Conservation (phyloP, 1,140 invertebrate species). For the Drosophila bocqueti region DNA sequence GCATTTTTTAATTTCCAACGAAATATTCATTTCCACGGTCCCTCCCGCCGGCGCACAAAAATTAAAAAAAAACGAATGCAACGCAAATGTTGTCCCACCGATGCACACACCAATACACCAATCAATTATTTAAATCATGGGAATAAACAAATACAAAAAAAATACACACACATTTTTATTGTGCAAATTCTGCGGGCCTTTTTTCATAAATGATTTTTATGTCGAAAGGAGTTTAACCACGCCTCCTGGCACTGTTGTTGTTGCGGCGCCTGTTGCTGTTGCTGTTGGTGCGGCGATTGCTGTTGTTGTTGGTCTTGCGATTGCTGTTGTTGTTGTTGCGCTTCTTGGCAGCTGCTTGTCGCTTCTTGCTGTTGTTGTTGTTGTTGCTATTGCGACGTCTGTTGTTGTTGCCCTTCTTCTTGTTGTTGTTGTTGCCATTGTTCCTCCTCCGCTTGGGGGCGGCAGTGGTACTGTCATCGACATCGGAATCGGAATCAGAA, state of each 20-base stretch:
- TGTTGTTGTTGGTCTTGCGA: slow-evolving; percentile 11
- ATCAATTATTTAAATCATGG: slow-evolving; percentile 30
- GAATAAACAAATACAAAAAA: slow-evolving; percentile 9
- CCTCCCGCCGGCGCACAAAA: too few species aligned
- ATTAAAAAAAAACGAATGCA: not conserved
- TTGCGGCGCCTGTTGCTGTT: slow-evolving; percentile 17
- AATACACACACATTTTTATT: slow-evolving; percentile 9
- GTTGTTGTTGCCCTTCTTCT: slow-evolving; percentile 22
- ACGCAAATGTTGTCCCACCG: slow-evolving; percentile 2
- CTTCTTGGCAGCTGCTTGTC: slow-evolving; percentile 3
- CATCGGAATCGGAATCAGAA: not conserved
- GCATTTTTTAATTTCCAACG: slow-evolving; percentile 14
- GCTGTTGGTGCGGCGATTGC: slow-evolving; percentile 10
- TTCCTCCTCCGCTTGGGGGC: not conserved
- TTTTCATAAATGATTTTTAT: not conserved
- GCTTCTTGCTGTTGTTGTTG: slow-evolving; percentile 23
- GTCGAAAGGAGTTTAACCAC: slow-evolving; percentile 23
- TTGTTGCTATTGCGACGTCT: slow-evolving; percentile 8
- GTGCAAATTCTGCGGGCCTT: not conserved
- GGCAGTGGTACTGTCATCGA: not conserved
- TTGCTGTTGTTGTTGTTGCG: slow-evolving; percentile 30
- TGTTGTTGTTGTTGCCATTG: slow-evolving; percentile 1
- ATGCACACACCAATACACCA: slow-evolving; percentile 17
- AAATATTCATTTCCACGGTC: not conserved
- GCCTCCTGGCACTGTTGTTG: slow-evolving; percentile 32